Evolutionary conservation across 1,140 invertebrate genomes (phyloP).

Genomic region (Lethocerus indicus): DNA sequence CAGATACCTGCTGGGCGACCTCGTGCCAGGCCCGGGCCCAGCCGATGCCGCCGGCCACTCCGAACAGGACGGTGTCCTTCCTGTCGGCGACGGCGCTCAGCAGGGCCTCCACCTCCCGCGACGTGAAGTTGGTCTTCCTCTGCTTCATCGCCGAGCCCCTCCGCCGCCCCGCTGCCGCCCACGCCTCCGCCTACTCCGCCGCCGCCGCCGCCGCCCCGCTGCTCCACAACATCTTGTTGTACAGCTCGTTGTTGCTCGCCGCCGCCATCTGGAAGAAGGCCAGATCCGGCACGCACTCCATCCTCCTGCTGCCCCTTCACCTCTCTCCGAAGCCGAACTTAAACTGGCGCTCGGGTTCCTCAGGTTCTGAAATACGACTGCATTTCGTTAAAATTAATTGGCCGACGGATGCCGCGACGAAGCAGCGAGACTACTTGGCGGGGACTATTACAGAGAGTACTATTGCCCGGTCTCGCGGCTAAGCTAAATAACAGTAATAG

Average conservation of each 20-base stretch:
- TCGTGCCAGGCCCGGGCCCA: constrained; percentile 19
- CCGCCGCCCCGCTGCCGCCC: background rate
- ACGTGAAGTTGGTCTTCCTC: constrained; percentile 19
- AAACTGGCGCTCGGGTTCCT: too few species aligned
- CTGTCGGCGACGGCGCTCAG: constrained; percentile 14
- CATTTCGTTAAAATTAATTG: too few species aligned
- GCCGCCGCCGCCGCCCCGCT: background rate
- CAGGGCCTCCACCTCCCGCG: constrained; percentile 18
- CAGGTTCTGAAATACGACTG: too few species aligned
- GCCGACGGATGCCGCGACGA: too few species aligned
- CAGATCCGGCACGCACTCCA: constrained; percentile 15
- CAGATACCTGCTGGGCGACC: constrained; percentile 17
- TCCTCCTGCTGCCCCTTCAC: background rate
- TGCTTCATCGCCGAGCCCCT: constrained; percentile 14
- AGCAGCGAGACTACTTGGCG: too few species aligned
- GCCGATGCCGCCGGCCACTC: constrained; percentile 18
- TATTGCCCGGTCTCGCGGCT: too few species aligned
- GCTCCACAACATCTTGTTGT: constrained; percentile 13
- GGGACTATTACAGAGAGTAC: too few species aligned
- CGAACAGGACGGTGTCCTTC: constrained; percentile 18
- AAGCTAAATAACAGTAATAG: too few species aligned
- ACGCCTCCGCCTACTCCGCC: background rate
- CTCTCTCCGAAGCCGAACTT: background rate
- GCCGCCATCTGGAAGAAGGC: constrained; percentile 15
- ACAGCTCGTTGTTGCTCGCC: constrained; percentile 11